phyloP scores from a whole-genome alignment of 2,797 vertebrate genomes.

The Leptatherina wallacei region DNA sequence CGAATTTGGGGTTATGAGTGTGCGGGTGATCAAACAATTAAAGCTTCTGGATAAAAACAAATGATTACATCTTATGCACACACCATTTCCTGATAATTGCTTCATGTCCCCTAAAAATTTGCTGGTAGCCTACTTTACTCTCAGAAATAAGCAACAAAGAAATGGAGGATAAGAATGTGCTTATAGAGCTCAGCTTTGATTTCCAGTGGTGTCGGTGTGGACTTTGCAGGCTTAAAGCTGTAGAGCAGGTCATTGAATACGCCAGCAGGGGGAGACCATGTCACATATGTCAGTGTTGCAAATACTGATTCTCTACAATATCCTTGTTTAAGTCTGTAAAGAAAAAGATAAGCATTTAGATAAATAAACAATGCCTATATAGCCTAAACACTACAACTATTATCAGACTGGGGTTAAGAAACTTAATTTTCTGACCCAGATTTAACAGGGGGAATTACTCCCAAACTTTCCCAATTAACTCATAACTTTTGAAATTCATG shows the following conservation, averaged over 20 bases:
- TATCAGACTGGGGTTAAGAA: background rate
- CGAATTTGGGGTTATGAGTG: constrained; percentile 47
- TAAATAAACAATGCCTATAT: background rate
- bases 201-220: constrained; percentile 1
- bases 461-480: background rate
- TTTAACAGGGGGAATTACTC: background rate
- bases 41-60: background rate
- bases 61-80: background rate
- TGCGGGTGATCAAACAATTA: constrained; percentile 34
- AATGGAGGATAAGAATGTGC: background rate
- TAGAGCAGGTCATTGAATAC: constrained; percentile 48
- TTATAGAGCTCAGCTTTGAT: background rate
- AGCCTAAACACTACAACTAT: background rate
- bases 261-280: constrained; percentile 79
- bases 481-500: too few species aligned
- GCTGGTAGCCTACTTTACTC: background rate
- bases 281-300: constrained; percentile 43
- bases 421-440: background rate
- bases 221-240: constrained; percentile 1
- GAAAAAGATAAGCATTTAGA: background rate
- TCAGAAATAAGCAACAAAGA: background rate
- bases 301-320: background rate
- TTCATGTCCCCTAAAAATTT: background rate
- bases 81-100: background rate
- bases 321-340: background rate